Evolutionary conservation across 1,140 invertebrate genomes (phyloP).

Genomic region (Nymphalis io): DNA sequence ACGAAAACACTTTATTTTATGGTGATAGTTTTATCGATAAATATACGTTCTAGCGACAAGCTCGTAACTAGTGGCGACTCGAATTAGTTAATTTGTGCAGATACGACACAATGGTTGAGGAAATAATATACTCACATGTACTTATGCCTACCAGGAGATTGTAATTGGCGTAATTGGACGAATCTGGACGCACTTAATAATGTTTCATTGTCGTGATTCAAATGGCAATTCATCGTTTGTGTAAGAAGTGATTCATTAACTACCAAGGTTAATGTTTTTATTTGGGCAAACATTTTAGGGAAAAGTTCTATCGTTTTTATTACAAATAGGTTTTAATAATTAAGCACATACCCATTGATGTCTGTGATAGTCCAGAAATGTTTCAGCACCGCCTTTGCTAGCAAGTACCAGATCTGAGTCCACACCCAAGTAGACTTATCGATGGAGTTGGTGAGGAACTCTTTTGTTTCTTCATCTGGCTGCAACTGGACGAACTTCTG

Average conservation of each 20-base stretch:
- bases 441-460: slow-evolving; percentile 86
- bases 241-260: slow-evolving; percentile 75
- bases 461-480: slow-evolving; percentile 86
- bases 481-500: slow-evolving; percentile 83
- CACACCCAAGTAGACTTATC: slow-evolving; percentile 88
- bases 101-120: slow-evolving; percentile 76
- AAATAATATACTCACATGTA: slow-evolving; percentile 70
- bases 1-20: slow-evolving; percentile 28
- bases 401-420: slow-evolving; percentile 88
- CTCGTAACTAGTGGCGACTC: slow-evolving; percentile 52
- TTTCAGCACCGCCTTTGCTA: slow-evolving; percentile 85
- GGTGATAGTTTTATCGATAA: slow-evolving; percentile 43
- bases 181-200: slow-evolving; percentile 80
- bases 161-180: slow-evolving; percentile 79
- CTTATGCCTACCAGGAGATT: slow-evolving; percentile 66
- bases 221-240: slow-evolving; percentile 75
- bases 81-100: slow-evolving; percentile 80
- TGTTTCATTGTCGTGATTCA: slow-evolving; percentile 76
- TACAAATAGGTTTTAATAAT: slow-evolving; percentile 1
- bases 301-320: slow-evolving; percentile 9
- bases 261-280: slow-evolving; percentile 37
- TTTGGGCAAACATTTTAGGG: slow-evolving; percentile 10
- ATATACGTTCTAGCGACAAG: slow-evolving; percentile 3
- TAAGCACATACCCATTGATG: slow-evolving; percentile 88
- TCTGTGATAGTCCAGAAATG: slow-evolving; percentile 91